Base-by-base conservation (phyloP, 2,888 invertebrate species). In the Brenthis daphne region DNA sequence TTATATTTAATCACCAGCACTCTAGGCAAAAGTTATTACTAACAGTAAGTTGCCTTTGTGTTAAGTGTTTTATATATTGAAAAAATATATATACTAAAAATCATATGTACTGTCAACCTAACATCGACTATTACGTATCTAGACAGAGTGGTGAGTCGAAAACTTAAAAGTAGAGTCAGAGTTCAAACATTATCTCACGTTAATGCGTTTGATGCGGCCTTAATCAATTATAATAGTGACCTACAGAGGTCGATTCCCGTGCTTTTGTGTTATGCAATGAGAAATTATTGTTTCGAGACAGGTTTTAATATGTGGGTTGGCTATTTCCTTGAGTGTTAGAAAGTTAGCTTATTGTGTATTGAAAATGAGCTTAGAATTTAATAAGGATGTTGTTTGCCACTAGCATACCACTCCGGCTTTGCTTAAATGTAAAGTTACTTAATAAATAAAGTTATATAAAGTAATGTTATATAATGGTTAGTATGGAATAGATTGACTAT, bases 141-240 rank as follows among this genome's bases (percentile, higher is more conserved):
- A 75, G 75, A 76, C 82, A 80, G 71, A 82, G 77, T 84, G 84
- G 85, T 76, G 80, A 80, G 81, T 85, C 83, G 86, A 88, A 87
- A 88, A 81, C 90, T 90, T 89, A 87, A 90, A 89, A 89, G 82
- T 77, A 64, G 80, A 80, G 90, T 87, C 90, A 88, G 72, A 84
- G 91, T 90, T 90, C 86, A 92, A 91, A 85, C 89, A 87, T 89
- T 91, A 92, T 89, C 91, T 90, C 90, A 92, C 91, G 92, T 89
- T 92, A 92, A 92, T 92, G 91, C 80, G 87, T 81, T 81, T 81
- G 85, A 77, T 77, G 80, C 86, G 85, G 87, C 81, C 89, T 89
- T 89, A 92, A 92, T 92, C 92, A 92, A 92, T 92, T 92, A 92
- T 87, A 83, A 82, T 82, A 79, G 81, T 90, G 92, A 91, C 90